Evolutionary conservation across 2,888 invertebrate species (phyloP), one percentile per base, ranked within the genome.

Genomic region (Tipula vernalis): DNA sequence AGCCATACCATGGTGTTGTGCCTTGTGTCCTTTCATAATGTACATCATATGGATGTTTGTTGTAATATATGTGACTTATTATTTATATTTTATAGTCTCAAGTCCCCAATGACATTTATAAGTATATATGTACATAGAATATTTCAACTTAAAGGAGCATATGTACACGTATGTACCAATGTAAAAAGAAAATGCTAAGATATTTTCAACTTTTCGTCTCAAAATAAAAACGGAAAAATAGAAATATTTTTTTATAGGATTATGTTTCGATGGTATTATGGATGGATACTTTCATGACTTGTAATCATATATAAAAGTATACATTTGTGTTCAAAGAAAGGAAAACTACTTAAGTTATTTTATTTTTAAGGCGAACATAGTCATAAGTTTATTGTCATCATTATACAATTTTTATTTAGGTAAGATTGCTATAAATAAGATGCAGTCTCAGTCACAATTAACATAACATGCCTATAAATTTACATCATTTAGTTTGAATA

Each of bases 21-120:
- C 28, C 18, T 71, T 71, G 71, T 71, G 71, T 71, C 71, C 71
- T 71, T 71, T 10, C 71, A 71, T 71, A 71, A 51, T 39, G 39
- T 5, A 57, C 8, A 57, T 57, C 15, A 15, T 15, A 71, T 28
- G 71, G 28, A 18, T 71, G 71, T 71, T 28, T 71, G 28, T 28
- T 71, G 71, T 71, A 71, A 71, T 71, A 71, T 71, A 71, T 71
- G 71, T 71, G 71, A 71, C 71, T 71, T 71, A 71, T 71, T 71
- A 71, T 71, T 71, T 71, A 71, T 71, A 71, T 71, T 71, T 71
- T 71, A 71, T 71, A 71, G 71, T 71, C 71, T 71, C 71, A 28
- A 71, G 71, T 71, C 71, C 71, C 71, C 71, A 71, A 71, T 71
- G 71, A 13, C 71, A 71, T 71, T 71, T 71, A 71, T 71, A 71